Evolutionary conservation across 2,888 invertebrate genomes (phyloP), one percentile per base, ranked within the genome.

Genomic region (Meiosimyza decipiens): DNA sequence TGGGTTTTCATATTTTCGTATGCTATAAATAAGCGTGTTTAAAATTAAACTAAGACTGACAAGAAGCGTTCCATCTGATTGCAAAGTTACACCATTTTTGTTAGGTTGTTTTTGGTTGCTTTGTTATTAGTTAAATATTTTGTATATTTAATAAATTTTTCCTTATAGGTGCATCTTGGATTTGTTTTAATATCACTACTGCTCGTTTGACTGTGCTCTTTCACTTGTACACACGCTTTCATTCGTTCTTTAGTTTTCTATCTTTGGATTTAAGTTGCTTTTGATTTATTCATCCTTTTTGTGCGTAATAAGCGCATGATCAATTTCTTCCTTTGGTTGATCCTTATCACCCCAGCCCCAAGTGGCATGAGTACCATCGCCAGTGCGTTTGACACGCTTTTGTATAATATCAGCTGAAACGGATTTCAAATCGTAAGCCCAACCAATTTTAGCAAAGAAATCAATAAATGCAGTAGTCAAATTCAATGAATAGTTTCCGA

Each of bases 391-490:
- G 0, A 93, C 93, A 18, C 95, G 88, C 80, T 89, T 91, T 81
- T 90, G 88, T 13, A 94, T 89, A 79, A 93, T 91, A 67, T 92
- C 92, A 11, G 88, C 82, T 0, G 94, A 92, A 0, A 94, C 95
- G 0, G 92, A 93, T 86, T 95, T 96, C 79, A 95, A 86, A 85
- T 96, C 95, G 83, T 95, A 95, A 0, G 95, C 96, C 92, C 93
- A 94, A 18, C 97, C 97, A 77, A 96, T 88, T 84, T 90, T 91
- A 13, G 94, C 92, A 87, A 94, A 94, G 82, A 93, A 90, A 84
- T 95, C 94, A 78, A 95, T 94, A 84, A 95, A 93, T 13, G 89
- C 88, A 0, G 94, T 93, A 0, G 95, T 94, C 79, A 93, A 88
- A 84, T 95, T 95, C 22, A 92, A 86, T 73, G 90, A 89, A 85